Conservation (phyloP, 2,888 invertebrate genomes). For the Drosophila recens region DNA sequence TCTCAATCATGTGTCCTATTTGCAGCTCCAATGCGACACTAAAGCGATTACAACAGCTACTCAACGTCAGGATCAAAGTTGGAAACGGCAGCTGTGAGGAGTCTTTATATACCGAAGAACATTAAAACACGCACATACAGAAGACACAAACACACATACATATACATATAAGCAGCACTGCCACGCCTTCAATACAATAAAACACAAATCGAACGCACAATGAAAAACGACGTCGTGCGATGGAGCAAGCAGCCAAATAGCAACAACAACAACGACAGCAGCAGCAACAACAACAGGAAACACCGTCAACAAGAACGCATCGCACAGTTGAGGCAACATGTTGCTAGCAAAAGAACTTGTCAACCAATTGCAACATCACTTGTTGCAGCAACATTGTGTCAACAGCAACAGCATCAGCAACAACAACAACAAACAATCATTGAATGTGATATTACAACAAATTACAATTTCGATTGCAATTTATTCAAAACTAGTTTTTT, state of each 20-base stretch:
- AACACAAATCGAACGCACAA: slow-evolving; percentile 76
- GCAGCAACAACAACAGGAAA: slow-evolving; percentile 25
- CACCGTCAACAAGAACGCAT: slow-evolving; percentile 27
- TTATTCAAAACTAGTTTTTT: slow-evolving; percentile 76
- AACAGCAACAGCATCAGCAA: slow-evolving; percentile 42
- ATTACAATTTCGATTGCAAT: slow-evolving; percentile 75
- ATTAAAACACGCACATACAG: slow-evolving; percentile 6
- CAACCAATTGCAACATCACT: slow-evolving; percentile 32
- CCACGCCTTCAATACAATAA: slow-evolving; percentile 45
- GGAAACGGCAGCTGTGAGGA: slow-evolving; percentile 16
- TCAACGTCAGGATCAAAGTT: slow-evolving; percentile 38
- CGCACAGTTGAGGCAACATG: slow-evolving; percentile 53
- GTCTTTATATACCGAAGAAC: slow-evolving; percentile 16
- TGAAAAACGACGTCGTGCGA: slow-evolving; percentile 85
- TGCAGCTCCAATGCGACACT: slow-evolving; percentile 46
- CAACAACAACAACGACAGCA: slow-evolving; percentile 41
- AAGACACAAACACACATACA: slow-evolving; percentile 1
- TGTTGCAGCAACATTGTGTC: slow-evolving; percentile 45
- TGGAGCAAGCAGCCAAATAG: slow-evolving; percentile 78
- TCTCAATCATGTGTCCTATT: slow-evolving; percentile 39
- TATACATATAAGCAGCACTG: slow-evolving; percentile 5
- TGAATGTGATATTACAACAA: slow-evolving; percentile 79
- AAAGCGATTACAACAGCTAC: slow-evolving; percentile 42
- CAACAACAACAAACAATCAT: slow-evolving; percentile 73
- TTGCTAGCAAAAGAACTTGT: slow-evolving; percentile 55